Evolutionary conservation across 2,113 vertebrate genomes (phyloP).

Genomic region (Crypturellus undulatus): DNA sequence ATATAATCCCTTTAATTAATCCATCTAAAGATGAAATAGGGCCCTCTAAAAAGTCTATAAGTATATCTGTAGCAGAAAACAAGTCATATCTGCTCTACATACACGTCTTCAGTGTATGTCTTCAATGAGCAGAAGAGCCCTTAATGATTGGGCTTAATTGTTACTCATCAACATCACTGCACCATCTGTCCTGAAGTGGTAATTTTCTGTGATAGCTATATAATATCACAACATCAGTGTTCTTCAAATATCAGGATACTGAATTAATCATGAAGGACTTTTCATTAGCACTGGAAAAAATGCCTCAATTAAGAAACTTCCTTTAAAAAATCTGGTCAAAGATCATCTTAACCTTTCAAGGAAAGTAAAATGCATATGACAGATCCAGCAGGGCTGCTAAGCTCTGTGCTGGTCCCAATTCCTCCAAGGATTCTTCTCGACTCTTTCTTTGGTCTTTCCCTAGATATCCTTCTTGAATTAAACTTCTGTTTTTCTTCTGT

Average conservation of each 20-base stretch:
- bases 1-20: conserved; percentile 25
- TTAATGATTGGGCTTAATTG: conserved; percentile 69
- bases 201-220: conserved; percentile 45
- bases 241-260: conserved; percentile 59
- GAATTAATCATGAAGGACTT: conserved; percentile 56
- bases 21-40: conserved; percentile 55
- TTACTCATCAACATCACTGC: conserved; percentile 63
- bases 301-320: conserved; percentile 25
- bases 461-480: background rate
- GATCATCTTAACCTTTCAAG: background rate
- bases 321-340: conserved; percentile 27
- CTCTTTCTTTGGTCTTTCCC: background rate
- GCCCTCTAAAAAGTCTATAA: conserved; percentile 51
- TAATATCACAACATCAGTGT: conserved; percentile 19
- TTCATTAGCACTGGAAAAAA: conserved; percentile 39
- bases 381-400: background rate
- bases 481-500: background rate
- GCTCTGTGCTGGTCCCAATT: background rate
- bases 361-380: background rate
- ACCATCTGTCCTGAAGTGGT: conserved; percentile 65
- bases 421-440: background rate
- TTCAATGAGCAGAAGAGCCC: conserved; percentile 55
- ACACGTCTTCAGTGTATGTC: conserved; percentile 41
- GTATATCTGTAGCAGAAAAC: conserved; percentile 23
- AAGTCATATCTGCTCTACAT: conserved; percentile 57